Conservation (phyloP, 1,140 invertebrate genomes). For the Drosophila ambigua region DNA sequence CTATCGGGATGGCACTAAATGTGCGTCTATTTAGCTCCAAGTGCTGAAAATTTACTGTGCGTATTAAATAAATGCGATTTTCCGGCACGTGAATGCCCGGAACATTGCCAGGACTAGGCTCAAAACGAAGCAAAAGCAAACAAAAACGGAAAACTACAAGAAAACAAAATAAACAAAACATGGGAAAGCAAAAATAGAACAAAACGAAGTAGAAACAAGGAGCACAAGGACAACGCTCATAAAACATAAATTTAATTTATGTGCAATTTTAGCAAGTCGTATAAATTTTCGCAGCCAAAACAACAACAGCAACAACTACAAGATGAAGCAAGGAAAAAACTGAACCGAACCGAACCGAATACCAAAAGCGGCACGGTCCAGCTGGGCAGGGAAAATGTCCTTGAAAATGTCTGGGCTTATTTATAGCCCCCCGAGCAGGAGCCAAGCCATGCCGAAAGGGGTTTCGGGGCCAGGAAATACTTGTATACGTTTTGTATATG, state of each 20-base stretch:
- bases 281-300: slow-evolving; percentile 73
- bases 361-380: slow-evolving; percentile 54
- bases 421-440: slow-evolving; percentile 58
- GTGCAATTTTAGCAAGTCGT: slow-evolving; percentile 82
- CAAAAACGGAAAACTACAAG: slow-evolving; percentile 2
- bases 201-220: slow-evolving; percentile 28
- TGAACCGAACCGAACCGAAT: slow-evolving; percentile 44
- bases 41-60: slow-evolving; percentile 78
- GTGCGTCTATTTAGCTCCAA: slow-evolving; percentile 79
- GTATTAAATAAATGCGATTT: slow-evolving; percentile 81
- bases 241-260: slow-evolving; percentile 83
- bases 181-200: slow-evolving; percentile 21
- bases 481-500: slow-evolving; percentile 35
- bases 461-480: slow-evolving; percentile 23
- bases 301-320: slow-evolving; percentile 23
- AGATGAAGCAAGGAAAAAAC: slow-evolving; percentile 7
- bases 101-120: slow-evolving; percentile 14
- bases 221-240: slow-evolving; percentile 71
- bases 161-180: slow-evolving; percentile 3
- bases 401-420: slow-evolving; percentile 76
- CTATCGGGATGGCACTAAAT: slow-evolving; percentile 73
- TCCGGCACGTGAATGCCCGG: slow-evolving; percentile 68
- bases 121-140: slow-evolving; percentile 8
- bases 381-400: slow-evolving; percentile 72
- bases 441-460: slow-evolving; percentile 53